A percentile compares a stretch with the other conserved stretches of the same genome.
phyloP scores from a whole-genome alignment of 2,888 invertebrate species.

The Desoria tigrina region DNA sequence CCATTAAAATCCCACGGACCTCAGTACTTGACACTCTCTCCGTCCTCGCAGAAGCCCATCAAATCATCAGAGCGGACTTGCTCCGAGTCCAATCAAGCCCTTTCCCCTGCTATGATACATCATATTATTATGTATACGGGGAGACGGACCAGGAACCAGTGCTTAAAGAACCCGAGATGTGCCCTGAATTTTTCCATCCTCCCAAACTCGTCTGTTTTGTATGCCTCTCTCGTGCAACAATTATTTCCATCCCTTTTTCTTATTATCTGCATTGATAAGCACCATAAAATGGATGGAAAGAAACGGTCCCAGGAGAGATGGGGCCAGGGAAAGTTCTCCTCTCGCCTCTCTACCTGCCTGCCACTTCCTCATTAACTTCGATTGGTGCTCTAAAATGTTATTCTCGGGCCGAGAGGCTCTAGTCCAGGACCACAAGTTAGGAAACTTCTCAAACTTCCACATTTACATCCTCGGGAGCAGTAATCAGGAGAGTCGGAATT shows the following conservation, averaged over 20 bases:
- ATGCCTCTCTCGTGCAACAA: slow-evolving; percentile 53
- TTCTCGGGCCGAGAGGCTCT: no score
- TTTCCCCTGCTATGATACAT: no score
- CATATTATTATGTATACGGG: background rate
- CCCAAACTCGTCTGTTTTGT: slow-evolving; percentile 34
- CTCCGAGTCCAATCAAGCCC: no score
- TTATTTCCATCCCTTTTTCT: slow-evolving; percentile 52
- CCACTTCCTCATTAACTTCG: slow-evolving; percentile 18
- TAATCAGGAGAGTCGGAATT: no score
- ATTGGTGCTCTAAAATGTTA: slow-evolving; percentile 11
- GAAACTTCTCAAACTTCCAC: background rate
- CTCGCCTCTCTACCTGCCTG: slow-evolving; percentile 9
- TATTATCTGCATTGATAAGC: slow-evolving; percentile 51
- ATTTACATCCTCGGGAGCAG: no score
- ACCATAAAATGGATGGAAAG: slow-evolving; percentile 45
- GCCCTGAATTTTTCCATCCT: slow-evolving; percentile 51
- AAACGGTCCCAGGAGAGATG: slow-evolving; percentile 33
- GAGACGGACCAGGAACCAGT: background rate
- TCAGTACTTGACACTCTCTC: slow-evolving; percentile 32
- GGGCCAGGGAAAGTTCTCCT: background rate
- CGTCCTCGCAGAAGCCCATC: slow-evolving; percentile 1
- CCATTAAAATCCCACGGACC: slow-evolving; percentile 54
- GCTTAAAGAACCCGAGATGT: slow-evolving; percentile 32
- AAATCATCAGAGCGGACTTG: slow-evolving; percentile 2
- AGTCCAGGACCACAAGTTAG: no score